Conservation (phyloP, 2,797 vertebrate species). For the Aphelocoma californica region DNA sequence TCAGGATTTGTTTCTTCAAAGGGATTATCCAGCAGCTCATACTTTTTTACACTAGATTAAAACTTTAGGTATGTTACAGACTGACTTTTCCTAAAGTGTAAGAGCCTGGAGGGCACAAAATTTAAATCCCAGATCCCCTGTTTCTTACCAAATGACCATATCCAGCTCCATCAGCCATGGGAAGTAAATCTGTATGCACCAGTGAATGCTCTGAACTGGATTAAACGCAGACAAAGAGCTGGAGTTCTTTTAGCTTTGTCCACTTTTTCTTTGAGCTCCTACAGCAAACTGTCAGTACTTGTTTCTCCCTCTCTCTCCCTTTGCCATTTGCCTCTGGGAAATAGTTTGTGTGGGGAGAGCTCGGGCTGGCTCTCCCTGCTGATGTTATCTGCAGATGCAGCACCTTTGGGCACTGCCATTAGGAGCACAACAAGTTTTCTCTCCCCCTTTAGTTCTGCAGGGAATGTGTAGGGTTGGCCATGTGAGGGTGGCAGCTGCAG, state of each 20-base stretch:
- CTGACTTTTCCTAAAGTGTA: not conserved
- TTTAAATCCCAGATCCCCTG: not conserved
- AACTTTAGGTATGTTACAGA: not conserved
- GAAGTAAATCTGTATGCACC: conserved; percentile 15
- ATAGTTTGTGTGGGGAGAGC: conserved; percentile 41
- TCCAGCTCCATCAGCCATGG: not conserved
- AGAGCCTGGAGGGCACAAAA: not conserved
- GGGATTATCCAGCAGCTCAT: not conserved
- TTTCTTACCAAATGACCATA: not conserved
- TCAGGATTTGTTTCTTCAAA: not conserved
- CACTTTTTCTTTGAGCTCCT: conserved; percentile 46
- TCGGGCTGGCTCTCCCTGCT: not conserved
- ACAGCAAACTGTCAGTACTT: conserved; percentile 54
- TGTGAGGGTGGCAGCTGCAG: not conserved
- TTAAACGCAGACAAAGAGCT: conserved; percentile 35
- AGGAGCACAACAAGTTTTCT: not conserved
- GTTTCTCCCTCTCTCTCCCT: not conserved
- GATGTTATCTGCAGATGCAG: conserved; percentile 43
- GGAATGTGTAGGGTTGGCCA: not conserved
- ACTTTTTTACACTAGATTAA: not conserved
- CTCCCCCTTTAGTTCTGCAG: not conserved
- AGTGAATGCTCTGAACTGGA: conserved; percentile 26
- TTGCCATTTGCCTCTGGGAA: conserved; percentile 61
- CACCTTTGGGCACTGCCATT: conserved; percentile 12
- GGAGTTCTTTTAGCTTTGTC: conserved; percentile 52